A percentile compares a stretch with the other conserved stretches of the same genome.
These are phyloP conservation scores for human (Homo sapiens) DNA, from an alignment of 2,113 vertebrate species.

Conservation along the genomic window GRCh38 chrX:137757501-137758000, in stretches of 20 bases:
- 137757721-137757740: background rate
- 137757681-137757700: background rate
- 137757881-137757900: background rate
- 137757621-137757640: background rate
- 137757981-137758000: background rate
- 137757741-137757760: background rate
- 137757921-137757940: background rate
- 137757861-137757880: background rate
- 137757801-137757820: background rate
- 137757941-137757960: constrained; percentile 33
- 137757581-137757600: background rate
- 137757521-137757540: background rate
- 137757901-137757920: background rate
- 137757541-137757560: background rate
- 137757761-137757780: background rate
- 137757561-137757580: background rate
- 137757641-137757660: background rate
- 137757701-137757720: background rate
- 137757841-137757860: background rate
- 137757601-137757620: background rate
- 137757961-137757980: background rate
- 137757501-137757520: background rate
- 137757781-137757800: background rate
- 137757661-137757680: background rate
- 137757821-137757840: background rate